A percentile compares a stretch with the other conserved stretches of the same genome.
Conservation (phyloP, 1,140 invertebrate genomes). For the Cyphomyrmex costatus region DNA sequence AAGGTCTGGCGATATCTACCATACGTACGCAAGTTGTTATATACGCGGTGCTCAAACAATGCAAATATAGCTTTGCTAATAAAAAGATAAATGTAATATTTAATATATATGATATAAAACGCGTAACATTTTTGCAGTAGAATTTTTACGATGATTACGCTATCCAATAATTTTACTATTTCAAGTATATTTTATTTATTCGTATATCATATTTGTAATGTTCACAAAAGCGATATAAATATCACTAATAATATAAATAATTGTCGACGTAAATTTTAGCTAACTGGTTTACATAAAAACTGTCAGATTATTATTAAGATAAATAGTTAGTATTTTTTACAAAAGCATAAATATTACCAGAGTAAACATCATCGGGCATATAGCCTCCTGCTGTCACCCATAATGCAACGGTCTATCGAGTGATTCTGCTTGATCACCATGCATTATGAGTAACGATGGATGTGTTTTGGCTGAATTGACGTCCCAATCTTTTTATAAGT, state of each 20-base stretch:
- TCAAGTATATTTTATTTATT: not conserved
- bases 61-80: not conserved
- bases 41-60: not conserved
- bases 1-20: conserved; percentile 37
- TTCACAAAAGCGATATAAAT: not conserved
- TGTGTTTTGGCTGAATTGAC: too few species aligned
- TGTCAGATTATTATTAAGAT: not conserved
- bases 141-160: not conserved
- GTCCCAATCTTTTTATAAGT: too few species aligned
- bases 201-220: not conserved
- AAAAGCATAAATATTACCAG: not conserved
- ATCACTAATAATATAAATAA: conserved; percentile 17
- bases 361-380: not conserved
- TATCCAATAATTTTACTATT: not conserved
- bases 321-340: conserved; percentile 2
- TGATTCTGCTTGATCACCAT: too few species aligned
- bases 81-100: not conserved
- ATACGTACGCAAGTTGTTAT: not conserved
- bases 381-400: too few species aligned
- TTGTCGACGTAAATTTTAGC: not conserved
- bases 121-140: not conserved
- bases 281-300: not conserved
- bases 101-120: not conserved
- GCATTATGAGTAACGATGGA: too few species aligned
- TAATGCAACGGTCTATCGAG: too few species aligned